Evolutionary conservation across 2,888 invertebrate species (phyloP).

Genomic region (Metacarcinus magister): DNA sequence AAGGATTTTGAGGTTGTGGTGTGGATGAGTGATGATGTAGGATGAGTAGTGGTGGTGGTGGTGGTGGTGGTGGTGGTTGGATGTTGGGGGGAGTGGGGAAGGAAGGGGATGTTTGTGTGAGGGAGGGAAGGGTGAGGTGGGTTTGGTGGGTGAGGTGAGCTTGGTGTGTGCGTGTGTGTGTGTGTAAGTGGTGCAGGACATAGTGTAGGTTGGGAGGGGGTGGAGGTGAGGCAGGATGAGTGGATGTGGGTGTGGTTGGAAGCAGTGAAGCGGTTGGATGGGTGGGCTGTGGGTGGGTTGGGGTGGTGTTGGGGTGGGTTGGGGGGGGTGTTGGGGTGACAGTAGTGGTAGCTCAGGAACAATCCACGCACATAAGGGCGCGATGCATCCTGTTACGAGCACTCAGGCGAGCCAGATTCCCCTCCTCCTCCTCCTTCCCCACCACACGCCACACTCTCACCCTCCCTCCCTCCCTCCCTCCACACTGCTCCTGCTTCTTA

Average conservation of each 20-base stretch:
- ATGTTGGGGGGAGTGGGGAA: neutral
- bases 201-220: neutral
- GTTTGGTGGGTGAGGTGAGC: neutral
- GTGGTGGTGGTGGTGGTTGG: neutral
- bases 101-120: neutral
- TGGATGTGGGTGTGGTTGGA: neutral
- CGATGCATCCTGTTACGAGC: constrained; percentile 36
- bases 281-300: neutral
- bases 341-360: neutral
- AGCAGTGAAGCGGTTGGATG: neutral
- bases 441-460: neutral
- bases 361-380: neutral
- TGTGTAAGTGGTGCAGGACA: neutral
- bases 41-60: neutral
- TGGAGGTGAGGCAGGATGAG: neutral
- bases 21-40: neutral
- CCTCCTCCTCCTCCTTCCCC: neutral
- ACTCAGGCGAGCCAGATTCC: neutral
- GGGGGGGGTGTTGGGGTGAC: neutral
- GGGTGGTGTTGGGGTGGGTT: neutral
- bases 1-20: neutral
- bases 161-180: neutral
- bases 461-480: neutral
- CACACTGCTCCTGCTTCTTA: constrained; percentile 20
- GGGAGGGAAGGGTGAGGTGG: neutral